Evolutionary conservation across 2,888 invertebrate genomes (phyloP).

Genomic region (Bursaphelenchus okinawaensis): DNA sequence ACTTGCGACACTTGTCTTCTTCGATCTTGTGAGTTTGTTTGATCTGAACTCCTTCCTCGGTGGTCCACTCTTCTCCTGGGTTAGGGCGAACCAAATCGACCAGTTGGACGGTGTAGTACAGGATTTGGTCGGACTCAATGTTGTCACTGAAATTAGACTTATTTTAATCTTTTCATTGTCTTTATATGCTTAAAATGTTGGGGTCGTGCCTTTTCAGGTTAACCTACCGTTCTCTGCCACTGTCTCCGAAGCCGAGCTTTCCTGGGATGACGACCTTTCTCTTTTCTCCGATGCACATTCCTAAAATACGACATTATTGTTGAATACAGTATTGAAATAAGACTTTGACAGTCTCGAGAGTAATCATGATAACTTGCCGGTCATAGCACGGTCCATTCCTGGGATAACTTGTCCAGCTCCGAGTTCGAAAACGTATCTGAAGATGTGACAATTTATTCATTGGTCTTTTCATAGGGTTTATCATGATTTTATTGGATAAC

Average conservation of each 20-base stretch:
- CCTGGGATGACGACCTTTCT: slow-evolving; percentile 55
- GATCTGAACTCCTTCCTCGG: slow-evolving; percentile 51
- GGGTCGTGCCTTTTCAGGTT: not conserved
- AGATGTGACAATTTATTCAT: slow-evolving; percentile 16
- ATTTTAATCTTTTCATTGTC: not conserved
- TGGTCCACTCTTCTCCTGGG: slow-evolving; percentile 53
- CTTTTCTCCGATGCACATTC: slow-evolving; percentile 57
- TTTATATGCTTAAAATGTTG: not conserved
- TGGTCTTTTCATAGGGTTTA: too few species aligned
- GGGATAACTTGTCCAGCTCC: slow-evolving; percentile 53
- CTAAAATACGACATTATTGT: too few species aligned
- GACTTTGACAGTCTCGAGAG: too few species aligned
- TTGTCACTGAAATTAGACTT: slow-evolving; percentile 33
- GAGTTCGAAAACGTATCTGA: slow-evolving; percentile 53
- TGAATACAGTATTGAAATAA: too few species aligned
- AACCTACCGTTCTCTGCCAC: slow-evolving; percentile 32
- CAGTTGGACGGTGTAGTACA: slow-evolving; percentile 56
- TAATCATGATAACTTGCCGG: slow-evolving; percentile 22
- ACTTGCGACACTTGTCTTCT: slow-evolving; percentile 30
- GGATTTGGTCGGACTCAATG: slow-evolving; percentile 47
- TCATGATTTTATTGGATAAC: too few species aligned
- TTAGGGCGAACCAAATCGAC: slow-evolving; percentile 54
- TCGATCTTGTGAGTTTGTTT: slow-evolving; percentile 43
- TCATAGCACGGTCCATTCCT: slow-evolving; percentile 54
- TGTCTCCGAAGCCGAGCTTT: slow-evolving; percentile 49